These are phyloP conservation scores for Julus scanicus DNA, from an alignment of 2,888 invertebrate species.

Conservation along the genomic window DNA sequence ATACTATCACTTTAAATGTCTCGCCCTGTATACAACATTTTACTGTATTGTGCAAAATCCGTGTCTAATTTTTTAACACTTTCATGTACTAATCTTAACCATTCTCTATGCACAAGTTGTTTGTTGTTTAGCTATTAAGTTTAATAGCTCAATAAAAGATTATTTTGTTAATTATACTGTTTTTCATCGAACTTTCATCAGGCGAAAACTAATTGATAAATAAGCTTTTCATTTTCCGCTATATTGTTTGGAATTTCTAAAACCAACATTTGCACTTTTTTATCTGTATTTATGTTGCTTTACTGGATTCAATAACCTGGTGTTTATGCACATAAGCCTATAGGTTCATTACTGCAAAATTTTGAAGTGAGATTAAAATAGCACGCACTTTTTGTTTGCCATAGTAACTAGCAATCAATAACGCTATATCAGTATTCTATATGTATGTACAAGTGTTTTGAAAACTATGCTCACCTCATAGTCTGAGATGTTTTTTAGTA, in stretches of 20 bases:
- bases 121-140: no score
- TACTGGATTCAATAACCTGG: neutral
- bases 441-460: neutral
- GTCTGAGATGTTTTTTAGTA: neutral
- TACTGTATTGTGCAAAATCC: no score
- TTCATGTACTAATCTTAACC: no score
- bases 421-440: neutral
- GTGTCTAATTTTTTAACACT: no score
- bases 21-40: no score
- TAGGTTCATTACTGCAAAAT: slow-evolving; percentile 33
- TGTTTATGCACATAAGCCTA: neutral
- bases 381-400: neutral
- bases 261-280: neutral
- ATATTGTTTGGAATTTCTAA: neutral
- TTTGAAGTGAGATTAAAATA: neutral
- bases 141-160: no score
- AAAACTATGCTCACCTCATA: neutral
- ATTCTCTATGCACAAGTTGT: no score
- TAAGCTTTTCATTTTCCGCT: neutral
- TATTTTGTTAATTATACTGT: no score
- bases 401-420: neutral
- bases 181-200: neutral
- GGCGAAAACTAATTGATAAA: slow-evolving; percentile 4
- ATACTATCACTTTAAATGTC: no score
- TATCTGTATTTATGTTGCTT: neutral